Evolutionary conservation across 1,140 invertebrate genomes (phyloP).

Genomic region (Bombus haemorrhoidalis): DNA sequence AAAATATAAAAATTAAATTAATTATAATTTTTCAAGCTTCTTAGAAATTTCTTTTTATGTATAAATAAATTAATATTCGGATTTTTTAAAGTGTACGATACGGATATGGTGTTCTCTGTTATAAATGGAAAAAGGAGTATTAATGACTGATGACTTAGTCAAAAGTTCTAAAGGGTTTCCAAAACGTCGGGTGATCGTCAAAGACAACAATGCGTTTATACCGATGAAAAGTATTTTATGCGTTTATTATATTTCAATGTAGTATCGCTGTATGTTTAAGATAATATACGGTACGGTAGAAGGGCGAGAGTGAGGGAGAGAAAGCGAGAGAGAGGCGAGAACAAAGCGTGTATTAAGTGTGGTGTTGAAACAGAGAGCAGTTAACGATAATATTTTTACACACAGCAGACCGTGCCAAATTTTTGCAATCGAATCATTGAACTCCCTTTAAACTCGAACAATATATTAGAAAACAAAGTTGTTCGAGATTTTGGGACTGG

Average conservation of each 20-base stretch:
- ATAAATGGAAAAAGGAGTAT: neutral
- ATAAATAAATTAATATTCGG: neutral
- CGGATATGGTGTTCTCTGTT: slow-evolving; percentile 22
- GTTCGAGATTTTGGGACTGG: neutral
- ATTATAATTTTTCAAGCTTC: neutral
- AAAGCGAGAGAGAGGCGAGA: slow-evolving; percentile 20
- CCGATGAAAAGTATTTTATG: slow-evolving; percentile 63
- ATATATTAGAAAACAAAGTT: neutral
- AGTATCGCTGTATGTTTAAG: slow-evolving; percentile 60
- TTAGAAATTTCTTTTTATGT: neutral
- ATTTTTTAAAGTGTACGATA: slow-evolving; percentile 24
- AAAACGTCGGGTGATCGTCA: slow-evolving; percentile 1
- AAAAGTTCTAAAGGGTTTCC: slow-evolving; percentile 46
- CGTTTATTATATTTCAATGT: slow-evolving; percentile 55
- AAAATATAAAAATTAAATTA: neutral
- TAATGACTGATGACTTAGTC: slow-evolving; percentile 39
- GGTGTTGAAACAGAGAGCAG: slow-evolving; percentile 45
- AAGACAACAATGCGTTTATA: slow-evolving; percentile 57
- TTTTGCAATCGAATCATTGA: slow-evolving; percentile 69
- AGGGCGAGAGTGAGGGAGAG: slow-evolving; percentile 7
- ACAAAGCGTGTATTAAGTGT: slow-evolving; percentile 39
- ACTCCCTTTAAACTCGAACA: slow-evolving; percentile 39
- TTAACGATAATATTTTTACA: slow-evolving; percentile 71
- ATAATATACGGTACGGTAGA: slow-evolving; percentile 29
- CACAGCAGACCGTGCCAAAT: slow-evolving; percentile 74